Evolutionary conservation across 2,888 invertebrate species (phyloP).

Genomic region (Rosalia funebris): DNA sequence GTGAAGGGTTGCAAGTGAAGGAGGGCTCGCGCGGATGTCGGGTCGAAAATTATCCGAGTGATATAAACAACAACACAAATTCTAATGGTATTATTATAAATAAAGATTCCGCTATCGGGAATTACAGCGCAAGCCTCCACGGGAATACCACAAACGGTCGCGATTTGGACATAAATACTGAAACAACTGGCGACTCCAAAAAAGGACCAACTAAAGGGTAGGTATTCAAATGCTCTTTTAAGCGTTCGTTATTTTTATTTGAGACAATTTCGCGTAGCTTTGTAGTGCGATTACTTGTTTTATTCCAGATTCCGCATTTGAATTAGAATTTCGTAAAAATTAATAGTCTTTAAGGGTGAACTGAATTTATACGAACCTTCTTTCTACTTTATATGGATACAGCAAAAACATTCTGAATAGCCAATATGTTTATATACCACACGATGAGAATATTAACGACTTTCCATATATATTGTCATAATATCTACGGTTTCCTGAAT

Average conservation of each 20-base stretch:
- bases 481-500: no score
- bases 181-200: constrained; percentile 25
- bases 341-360: constrained; percentile 1
- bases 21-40: constrained; percentile 27
- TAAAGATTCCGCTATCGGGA: constrained; percentile 33
- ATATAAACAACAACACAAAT: constrained; percentile 37
- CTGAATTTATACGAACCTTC: no score
- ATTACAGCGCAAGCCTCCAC: constrained; percentile 35
- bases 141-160: constrained; percentile 29
- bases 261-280: background rate
- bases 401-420: no score
- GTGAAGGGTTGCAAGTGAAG: constrained; percentile 21
- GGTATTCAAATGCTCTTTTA: constrained; percentile 27
- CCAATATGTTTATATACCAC: no score
- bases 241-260: constrained; percentile 20
- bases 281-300: no score
- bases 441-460: no score
- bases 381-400: no score
- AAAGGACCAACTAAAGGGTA: constrained; percentile 30
- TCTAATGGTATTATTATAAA: constrained; percentile 19
- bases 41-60: constrained; percentile 26
- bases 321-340: background rate
- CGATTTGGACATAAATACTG: constrained; percentile 32
- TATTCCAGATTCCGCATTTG: background rate
- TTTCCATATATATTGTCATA: no score